Base-by-base conservation (phyloP, 2,888 invertebrate genomes). In the Hemaris fuciformis region DNA sequence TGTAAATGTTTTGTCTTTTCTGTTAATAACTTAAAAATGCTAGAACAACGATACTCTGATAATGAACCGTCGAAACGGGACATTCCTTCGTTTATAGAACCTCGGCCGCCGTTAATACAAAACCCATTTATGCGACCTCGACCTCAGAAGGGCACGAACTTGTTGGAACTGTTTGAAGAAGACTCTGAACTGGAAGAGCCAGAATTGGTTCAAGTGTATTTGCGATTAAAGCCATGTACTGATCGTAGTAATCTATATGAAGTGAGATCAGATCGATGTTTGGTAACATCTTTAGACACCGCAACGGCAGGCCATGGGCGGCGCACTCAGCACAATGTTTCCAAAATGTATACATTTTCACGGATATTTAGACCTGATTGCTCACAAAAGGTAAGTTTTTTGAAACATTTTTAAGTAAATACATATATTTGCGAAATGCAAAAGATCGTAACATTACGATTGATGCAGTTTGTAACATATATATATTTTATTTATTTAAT, bases 161-260 rank as follows among this genome's bases (percentile, higher is more conserved):
- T 93, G 60, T 66, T 89, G 70, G 85, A 90, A 48, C 72, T 83
- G 43, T 90, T 91, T 68, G 88, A 92, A 66, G 84, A 88, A 43
- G 85, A 88, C 65, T 85, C 87, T 0, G 87, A 85, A 34, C 71
- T 72, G 56, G 89, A 89, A 1, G 89, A 87, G 61, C 80, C 85
- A 0, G 92, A 91, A 58, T 74, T 87, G 61, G 85, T 94, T 4
- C 91, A 93, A 73, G 94, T 94, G 8, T 94, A 93, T 66, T 77
- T 94, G 48, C 85, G 94, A 58, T 71, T 94, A 61, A 93, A 93
- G 69, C 93, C 94, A 0, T 84, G 84, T 62, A 80, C 79, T 48
- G 74, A 73, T 42, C 76, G 76, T 0, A 89, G 75, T 62, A 83
- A 83, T 64, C 67, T 90, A 63, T 92, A 92, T 61, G 89, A 91